A percentile compares a stretch with the other conserved stretches of the same genome.
phyloP scores from a whole-genome alignment of 2,888 invertebrate species.

The Digitonthophagus gazella region DNA sequence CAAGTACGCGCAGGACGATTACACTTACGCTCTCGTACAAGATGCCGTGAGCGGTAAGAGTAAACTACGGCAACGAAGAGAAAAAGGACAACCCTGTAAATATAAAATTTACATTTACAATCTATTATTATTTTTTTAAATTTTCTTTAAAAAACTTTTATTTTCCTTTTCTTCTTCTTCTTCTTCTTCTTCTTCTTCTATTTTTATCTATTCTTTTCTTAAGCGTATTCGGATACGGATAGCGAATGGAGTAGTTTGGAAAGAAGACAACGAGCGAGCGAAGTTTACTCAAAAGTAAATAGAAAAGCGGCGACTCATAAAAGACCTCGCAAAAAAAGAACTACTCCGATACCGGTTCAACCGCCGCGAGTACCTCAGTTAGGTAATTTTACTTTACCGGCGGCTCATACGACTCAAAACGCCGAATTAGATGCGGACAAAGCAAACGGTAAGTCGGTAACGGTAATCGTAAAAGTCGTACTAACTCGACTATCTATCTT shows the following conservation, averaged over 20 bases:
- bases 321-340: slow-evolving; percentile 69
- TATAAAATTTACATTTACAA: no score
- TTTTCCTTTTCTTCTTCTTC: neutral
- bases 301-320: slow-evolving; percentile 69
- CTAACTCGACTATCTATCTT: neutral
- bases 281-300: slow-evolving; percentile 64
- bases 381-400: slow-evolving; percentile 45
- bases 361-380: slow-evolving; percentile 78
- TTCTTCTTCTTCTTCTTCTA: neutral
- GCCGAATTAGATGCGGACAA: slow-evolving; percentile 45
- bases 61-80: slow-evolving; percentile 60
- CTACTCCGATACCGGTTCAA: slow-evolving; percentile 81
- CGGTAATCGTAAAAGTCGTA: neutral
- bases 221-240: slow-evolving; percentile 86
- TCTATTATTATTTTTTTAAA: no score
- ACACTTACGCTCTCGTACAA: slow-evolving; percentile 66
- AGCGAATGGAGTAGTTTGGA: slow-evolving; percentile 77
- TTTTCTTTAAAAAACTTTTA: no score
- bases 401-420: slow-evolving; percentile 44
- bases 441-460: slow-evolving; percentile 39
- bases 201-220: slow-evolving; percentile 2
- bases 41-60: slow-evolving; percentile 63
- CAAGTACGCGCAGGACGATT: slow-evolving; percentile 58
- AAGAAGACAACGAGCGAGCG: slow-evolving; percentile 60
- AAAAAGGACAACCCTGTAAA: slow-evolving; percentile 65